A percentile compares a stretch with the other conserved stretches of the same genome.
Evolutionary conservation across 2,113 vertebrate species (phyloP).

Genomic region (Neogobius melanostomus): DNA sequence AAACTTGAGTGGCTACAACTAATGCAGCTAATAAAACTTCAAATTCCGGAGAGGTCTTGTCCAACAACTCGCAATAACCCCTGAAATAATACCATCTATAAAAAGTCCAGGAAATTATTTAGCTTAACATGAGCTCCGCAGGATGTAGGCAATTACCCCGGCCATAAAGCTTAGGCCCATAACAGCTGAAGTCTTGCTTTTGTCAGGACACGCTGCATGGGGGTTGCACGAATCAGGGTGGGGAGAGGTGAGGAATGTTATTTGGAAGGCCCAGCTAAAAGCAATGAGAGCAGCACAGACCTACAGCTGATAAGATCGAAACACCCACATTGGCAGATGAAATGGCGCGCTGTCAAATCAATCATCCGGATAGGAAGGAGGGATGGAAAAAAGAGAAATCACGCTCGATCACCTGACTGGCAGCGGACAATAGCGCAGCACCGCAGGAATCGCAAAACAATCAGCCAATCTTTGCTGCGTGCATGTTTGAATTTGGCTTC

Average conservation of each 20-base stretch:
- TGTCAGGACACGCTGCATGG: constrained; percentile 60
- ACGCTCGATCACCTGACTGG: constrained; percentile 62
- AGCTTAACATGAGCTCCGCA: constrained; percentile 64
- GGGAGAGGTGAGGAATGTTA: constrained; percentile 53
- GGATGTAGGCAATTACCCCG: constrained; percentile 70
- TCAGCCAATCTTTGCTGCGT: constrained; percentile 12
- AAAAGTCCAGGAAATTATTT: constrained; percentile 66
- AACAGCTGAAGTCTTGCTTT: constrained; percentile 69
- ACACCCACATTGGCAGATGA: constrained; percentile 71
- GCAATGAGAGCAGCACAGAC: constrained; percentile 64
- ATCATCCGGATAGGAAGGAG: constrained; percentile 68
- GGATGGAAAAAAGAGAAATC: constrained; percentile 45
- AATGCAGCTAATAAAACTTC: constrained; percentile 20
- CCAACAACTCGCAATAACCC: constrained; percentile 32
- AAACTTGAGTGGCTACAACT: constrained; percentile 26
- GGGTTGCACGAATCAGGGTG: constrained; percentile 53
- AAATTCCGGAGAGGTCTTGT: constrained; percentile 28
- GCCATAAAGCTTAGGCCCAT: constrained; percentile 58
- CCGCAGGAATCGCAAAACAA: constrained; percentile 52
- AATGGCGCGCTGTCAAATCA: constrained; percentile 71
- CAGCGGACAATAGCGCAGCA: constrained; percentile 49
- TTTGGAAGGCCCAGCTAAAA: constrained; percentile 62
- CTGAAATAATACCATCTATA: constrained; percentile 53
- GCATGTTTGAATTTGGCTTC: neutral
- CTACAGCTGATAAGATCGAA: constrained; percentile 73